Base-by-base conservation (phyloP, 2,888 invertebrate genomes). In the Drosophila prostipennis region DNA sequence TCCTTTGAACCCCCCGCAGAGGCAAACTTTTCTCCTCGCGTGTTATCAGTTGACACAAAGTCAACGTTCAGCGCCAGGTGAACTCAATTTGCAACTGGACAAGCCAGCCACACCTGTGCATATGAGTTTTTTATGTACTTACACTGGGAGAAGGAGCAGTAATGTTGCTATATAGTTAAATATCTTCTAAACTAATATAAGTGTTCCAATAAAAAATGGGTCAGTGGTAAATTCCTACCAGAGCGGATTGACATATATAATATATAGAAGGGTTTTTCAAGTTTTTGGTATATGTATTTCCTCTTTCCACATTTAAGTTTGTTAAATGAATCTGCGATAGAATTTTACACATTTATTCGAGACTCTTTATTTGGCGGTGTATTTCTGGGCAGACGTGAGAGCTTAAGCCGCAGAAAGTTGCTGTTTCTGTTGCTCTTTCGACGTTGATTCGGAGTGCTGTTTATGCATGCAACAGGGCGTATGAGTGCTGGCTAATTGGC, bases 401-500 rank as follows among this genome's bases (percentile, higher is more conserved):
- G 26, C 32, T 32, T 34, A 7, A 48, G 16, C 16, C 11, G 16
- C 48, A 48, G 34, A 34, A 46, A 34, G 13, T 48, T 34, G 16
- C 6, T 42, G n/a, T 53, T 29, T 40, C 34, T 34, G 42, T 26
- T 19, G 37, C 49, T 57, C 11, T 26, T 14, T 14, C 4, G 32
- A 3, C 48, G 16, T 61, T 46, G 46, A 43, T 57, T 43, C 51
- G 40, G 57, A 63, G 63, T 37, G 48, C 34, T 60, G 60, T 49
- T 65, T 65, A 54, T 60, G 65, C 53, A 59, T 53, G 65, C 65
- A 65, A 65, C 65, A 60, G 65, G 65, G 65, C 65, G 65, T 49
- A 43, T 65, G 60, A 40, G 65, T 48, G 36, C 29, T 49, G 53
- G n/a, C 60, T 65, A 65, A 65, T 65, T 65, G 65, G 60, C n/a